phyloP scores from a whole-genome alignment of 2,888 invertebrate genomes.

The Cecidostiba fungosa region DNA sequence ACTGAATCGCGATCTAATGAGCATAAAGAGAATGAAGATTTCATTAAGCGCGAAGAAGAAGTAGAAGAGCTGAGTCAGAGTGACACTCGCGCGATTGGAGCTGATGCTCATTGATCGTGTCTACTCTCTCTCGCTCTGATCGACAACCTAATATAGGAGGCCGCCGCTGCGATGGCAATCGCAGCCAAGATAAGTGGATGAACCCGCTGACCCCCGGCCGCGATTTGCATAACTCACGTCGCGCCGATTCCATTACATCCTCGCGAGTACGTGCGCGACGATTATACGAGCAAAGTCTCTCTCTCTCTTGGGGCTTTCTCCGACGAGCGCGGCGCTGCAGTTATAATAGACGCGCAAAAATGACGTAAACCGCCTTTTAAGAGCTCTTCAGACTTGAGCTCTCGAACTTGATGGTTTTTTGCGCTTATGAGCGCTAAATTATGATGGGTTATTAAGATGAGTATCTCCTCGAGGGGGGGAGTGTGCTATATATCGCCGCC shows the following conservation, averaged over 20 bases:
- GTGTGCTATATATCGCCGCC: neutral
- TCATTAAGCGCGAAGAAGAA: neutral
- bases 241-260: slow-evolving; percentile 62
- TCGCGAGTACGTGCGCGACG: slow-evolving; percentile 50
- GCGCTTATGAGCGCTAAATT: slow-evolving; percentile 38
- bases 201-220: slow-evolving; percentile 63
- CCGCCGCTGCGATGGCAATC: slow-evolving; percentile 43
- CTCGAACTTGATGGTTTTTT: slow-evolving; percentile 32
- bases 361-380: slow-evolving; percentile 57
- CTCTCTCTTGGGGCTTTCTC: slow-evolving; percentile 33
- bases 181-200: slow-evolving; percentile 58
- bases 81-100: slow-evolving; percentile 52
- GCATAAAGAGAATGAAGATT: slow-evolving; percentile 13
- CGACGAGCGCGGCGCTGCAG: neutral
- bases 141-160: slow-evolving; percentile 48
- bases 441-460: slow-evolving; percentile 52
- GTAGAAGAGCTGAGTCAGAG: slow-evolving; percentile 53
- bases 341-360: slow-evolving; percentile 23
- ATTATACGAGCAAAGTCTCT: neutral
- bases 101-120: slow-evolving; percentile 39
- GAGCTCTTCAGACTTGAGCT: slow-evolving; percentile 11
- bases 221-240: slow-evolving; percentile 67
- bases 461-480: neutral
- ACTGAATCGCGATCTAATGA: slow-evolving; percentile 28
- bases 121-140: neutral